Evolutionary conservation across 2,888 invertebrate species (phyloP), one percentile per base, ranked within the genome.

Genomic region (Melieria picta): DNA sequence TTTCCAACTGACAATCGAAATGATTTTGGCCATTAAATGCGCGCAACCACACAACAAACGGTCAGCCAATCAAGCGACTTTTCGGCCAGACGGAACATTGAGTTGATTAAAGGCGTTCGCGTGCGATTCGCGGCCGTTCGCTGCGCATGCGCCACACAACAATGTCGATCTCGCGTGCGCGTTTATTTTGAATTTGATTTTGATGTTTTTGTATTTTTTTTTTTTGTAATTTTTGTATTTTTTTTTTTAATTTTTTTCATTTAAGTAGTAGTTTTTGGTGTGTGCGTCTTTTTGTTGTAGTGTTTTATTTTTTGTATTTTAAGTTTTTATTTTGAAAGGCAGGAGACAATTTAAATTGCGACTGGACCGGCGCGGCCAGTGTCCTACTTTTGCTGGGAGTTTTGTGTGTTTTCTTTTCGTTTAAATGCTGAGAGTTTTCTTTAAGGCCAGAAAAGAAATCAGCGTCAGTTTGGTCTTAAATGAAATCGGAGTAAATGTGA

Each of bases 51-150:
- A 67, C 61, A 60, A 11, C 60, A 52, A 67, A 60, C 43, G 5
- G 30, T 47, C 50, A 52, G 43, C 60, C 67, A 67, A 67, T 67
- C 60, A 60, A 16, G 50, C 67, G 30, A 30, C 30, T 30, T 30
- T 30, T 30, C 30, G 30, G 30, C 30, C 30, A 30, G 30, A 30
- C 30, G 30, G 30, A 60, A 16, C 61, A 60, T 67, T 67, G 52
- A 45, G 67, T 60, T 67, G 60, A 67, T 67, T 67, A 67, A 67
- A 67, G 67, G 67, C 67, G 67, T 60, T 60, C 50, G 67, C 50
- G 45, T 50, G 45, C 67, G 52, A 50, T 67, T 50, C 60, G 30
- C 30, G 30, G 30, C 30, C 30, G 30, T 1, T 30, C 52, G 60
- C 43, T 45, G 60, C 60, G 67, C 67, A 60, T 67, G 60, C 67